Evolutionary conservation across 2,113 vertebrate genomes (phyloP).

Genomic region (Platichthys flesus): DNA sequence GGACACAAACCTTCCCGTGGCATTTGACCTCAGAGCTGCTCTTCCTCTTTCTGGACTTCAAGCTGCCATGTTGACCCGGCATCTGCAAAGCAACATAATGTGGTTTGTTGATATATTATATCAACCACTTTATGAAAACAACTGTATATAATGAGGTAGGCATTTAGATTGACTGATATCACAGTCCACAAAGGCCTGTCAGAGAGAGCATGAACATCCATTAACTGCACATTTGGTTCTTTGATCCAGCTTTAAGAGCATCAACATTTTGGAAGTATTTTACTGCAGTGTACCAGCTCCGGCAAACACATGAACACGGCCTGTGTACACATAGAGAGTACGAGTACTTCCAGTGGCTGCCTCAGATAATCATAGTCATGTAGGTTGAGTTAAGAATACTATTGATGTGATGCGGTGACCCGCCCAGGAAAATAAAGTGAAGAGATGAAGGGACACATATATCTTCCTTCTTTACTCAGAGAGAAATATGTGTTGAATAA

Average conservation of each 20-base stretch:
- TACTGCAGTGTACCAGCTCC: neutral
- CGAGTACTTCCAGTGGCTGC: neutral
- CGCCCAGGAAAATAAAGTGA: too few species aligned
- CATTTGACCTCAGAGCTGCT: constrained; percentile 48
- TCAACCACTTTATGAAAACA: neutral
- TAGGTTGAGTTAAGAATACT: too few species aligned
- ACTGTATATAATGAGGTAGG: constrained; percentile 4
- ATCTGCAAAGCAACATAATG: constrained; percentile 56
- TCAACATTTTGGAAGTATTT: neutral
- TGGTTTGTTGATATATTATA: neutral
- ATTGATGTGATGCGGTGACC: too few species aligned
- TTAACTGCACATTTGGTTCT: neutral
- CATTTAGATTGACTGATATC: neutral
- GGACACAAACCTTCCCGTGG: constrained; percentile 72
- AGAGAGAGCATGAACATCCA: neutral
- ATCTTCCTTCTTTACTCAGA: neutral
- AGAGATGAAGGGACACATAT: too few species aligned
- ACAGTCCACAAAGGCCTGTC: too few species aligned
- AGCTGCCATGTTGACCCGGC: constrained; percentile 62
- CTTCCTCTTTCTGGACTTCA: constrained; percentile 78
- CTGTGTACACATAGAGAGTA: too few species aligned
- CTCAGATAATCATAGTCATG: neutral
- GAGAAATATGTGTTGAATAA: neutral
- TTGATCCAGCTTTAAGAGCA: neutral
- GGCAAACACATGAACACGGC: neutral